These are phyloP conservation scores for Mustela lutreola DNA, from an alignment of 2,113 vertebrate genomes.

Conservation along the genomic window DNA sequence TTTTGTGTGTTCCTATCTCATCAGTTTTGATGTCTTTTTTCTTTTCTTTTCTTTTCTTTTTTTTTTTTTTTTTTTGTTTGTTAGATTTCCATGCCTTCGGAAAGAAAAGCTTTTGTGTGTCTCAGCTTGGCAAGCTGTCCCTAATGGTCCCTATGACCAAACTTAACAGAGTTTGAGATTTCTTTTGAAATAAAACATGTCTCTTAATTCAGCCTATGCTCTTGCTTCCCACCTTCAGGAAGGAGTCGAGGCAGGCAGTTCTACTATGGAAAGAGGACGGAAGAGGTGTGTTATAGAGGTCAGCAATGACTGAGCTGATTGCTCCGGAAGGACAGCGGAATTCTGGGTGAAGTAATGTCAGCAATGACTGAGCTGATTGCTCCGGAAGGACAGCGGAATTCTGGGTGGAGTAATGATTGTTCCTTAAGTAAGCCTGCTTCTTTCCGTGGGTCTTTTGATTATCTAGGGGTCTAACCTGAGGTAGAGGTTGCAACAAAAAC, in stretches of 20 bases:
- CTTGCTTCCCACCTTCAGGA: background rate
- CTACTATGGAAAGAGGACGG: background rate
- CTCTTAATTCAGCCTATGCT: background rate
- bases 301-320: background rate
- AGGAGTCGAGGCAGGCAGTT: background rate
- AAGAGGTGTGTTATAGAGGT: background rate
- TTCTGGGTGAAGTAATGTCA: background rate
- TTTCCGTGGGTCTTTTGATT: background rate
- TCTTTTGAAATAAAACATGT: slow-evolving; percentile 1
- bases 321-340: background rate
- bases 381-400: background rate
- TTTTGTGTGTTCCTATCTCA: background rate
- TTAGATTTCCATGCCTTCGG: background rate
- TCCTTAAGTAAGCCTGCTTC: background rate
- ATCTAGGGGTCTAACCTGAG: background rate
- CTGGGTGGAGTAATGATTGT: background rate
- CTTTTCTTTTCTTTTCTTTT: too few relatives aligned
- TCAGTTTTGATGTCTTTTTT: background rate
- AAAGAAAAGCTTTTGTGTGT: slow-evolving; percentile 34
- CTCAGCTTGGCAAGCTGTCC: slow-evolving; percentile 1
- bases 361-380: background rate
- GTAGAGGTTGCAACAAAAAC: background rate
- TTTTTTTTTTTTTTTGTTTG: background rate
- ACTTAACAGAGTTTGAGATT: background rate
- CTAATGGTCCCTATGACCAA: background rate